Conservation (phyloP, 30 jellyfish, hydroid and myxozoan genomes). For the Clytia hemisphaerica region DNA sequence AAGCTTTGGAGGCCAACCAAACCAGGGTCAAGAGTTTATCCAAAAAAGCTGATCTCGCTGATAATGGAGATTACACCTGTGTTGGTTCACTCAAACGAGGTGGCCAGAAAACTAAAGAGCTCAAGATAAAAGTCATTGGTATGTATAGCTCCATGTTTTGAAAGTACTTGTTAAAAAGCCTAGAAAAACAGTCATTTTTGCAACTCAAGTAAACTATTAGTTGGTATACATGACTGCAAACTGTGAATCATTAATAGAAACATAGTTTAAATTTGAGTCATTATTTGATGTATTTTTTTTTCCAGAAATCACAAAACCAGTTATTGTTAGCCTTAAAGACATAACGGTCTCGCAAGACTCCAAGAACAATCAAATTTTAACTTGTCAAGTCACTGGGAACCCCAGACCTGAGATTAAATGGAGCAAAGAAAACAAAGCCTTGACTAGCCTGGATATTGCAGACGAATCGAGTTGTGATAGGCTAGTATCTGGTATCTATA, state of each 20-base stretch:
- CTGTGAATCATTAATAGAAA: no score
- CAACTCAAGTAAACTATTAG: no score
- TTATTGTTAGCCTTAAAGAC: constrained; percentile 19
- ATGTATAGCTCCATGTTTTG: neutral
- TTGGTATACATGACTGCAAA: no score
- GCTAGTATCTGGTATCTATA: constrained; percentile 40
- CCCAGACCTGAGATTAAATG: constrained; percentile 62
- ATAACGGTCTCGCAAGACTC: constrained; percentile 27
- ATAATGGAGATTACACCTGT: constrained; percentile 58
- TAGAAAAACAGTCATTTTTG: no score
- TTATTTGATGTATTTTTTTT: neutral
- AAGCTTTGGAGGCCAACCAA: no score
- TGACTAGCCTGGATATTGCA: neutral
- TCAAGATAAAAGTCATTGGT: constrained; percentile 35
- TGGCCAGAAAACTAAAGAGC: neutral
- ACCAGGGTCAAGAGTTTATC: no score
- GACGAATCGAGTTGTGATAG: constrained; percentile 27
- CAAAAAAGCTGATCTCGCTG: no score
- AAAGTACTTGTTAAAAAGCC: neutral
- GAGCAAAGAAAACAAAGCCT: constrained; percentile 19
- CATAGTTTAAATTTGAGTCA: neutral
- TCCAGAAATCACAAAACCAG: constrained; percentile 53
- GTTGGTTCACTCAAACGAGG: constrained; percentile 39
- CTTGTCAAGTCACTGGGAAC: constrained; percentile 66
- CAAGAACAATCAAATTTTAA: neutral